Base-by-base conservation (phyloP, 1,140 invertebrate genomes). In the Eriocheir sinensis region DNA sequence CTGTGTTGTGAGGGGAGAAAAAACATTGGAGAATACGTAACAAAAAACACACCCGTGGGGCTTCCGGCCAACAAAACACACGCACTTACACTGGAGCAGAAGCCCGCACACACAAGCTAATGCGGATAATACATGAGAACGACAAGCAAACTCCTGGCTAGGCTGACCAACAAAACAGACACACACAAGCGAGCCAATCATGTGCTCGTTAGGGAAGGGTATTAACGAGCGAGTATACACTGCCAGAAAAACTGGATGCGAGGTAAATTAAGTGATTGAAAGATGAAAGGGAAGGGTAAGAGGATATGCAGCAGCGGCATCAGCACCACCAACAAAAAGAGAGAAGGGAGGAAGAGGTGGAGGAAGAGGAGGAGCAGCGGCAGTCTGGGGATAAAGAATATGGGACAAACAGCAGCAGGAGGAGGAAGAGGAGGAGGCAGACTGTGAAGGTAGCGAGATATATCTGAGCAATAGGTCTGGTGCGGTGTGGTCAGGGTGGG, bases 391-490 rank as follows among this genome's bases (percentile, higher is more conserved):
- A n/a, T n/a, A n/a, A n/a, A n/a, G n/a, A n/a, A 89, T 21, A 41
- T 21, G 38, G 40, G n/a, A 81, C 38, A 30, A 17, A 41, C n/a
- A 92, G 38, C 0, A n/a, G n/a, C n/a, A n/a, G n/a, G n/a, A 36
- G 86, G 83, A 80, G 60, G 85, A 53, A 8, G n/a, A 44, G 30
- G 38, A 32, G 12, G 30, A 86, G 81, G 80, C 41, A 93, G 81
- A 34, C 44, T 30, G 91, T 92, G 80, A 44, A 41, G 40, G 80
- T 85, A 92, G 79, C 79, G 79, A 85, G 80, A 90, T 90, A 60
- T 90, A 90, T 90, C 89, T 32, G 32, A 60, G 89, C 89, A 90
- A 90, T 90, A 72, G 89, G 89, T 90, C 48, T 90, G 30, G 48
- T 72, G 60, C n/a, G 89, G 48, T 72, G 60, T 72, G 89, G 48